phyloP scores from a whole-genome alignment of 1,140 invertebrate genomes.

The Lordiphosa collinella region DNA sequence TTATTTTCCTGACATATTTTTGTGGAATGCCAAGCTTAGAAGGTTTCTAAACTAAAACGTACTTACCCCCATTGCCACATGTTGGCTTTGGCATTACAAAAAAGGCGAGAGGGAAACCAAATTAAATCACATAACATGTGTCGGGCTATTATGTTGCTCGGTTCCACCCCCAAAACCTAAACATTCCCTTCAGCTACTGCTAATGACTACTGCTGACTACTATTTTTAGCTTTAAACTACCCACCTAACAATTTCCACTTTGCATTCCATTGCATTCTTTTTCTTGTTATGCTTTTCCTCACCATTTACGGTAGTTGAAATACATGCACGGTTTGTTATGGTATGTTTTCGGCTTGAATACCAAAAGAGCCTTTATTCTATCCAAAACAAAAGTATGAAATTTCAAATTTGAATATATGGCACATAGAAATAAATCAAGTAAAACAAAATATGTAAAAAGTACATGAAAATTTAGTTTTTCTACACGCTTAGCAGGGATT shows the following conservation, averaged over 20 bases:
- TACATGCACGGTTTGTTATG: no score
- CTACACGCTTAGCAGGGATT: no score
- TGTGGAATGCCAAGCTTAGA: slow-evolving; percentile 58
- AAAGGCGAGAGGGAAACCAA: slow-evolving; percentile 43
- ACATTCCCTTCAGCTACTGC: slow-evolving; percentile 42
- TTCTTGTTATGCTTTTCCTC: no score
- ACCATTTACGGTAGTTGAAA: no score
- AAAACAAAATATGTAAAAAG: no score
- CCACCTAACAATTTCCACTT: neutral
- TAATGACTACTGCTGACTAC: slow-evolving; percentile 49
- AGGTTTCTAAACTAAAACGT: slow-evolving; percentile 62
- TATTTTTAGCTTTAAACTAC: slow-evolving; percentile 24
- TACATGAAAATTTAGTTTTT: no score
- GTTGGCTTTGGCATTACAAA: slow-evolving; percentile 3
- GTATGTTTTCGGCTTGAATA: no score
- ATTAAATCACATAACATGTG: slow-evolving; percentile 74
- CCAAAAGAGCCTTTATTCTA: no score
- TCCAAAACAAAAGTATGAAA: no score
- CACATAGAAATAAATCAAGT: no score
- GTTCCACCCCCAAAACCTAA: neutral
- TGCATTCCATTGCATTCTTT: no score
- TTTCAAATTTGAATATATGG: no score
- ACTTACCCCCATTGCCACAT: slow-evolving; percentile 39
- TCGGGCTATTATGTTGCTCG: slow-evolving; percentile 20
- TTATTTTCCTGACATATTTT: slow-evolving; percentile 40